A percentile compares a stretch with the other conserved stretches of the same genome.
phyloP scores from a whole-genome alignment of 2,113 vertebrate species.

The Austrofundulus limnaeus region DNA sequence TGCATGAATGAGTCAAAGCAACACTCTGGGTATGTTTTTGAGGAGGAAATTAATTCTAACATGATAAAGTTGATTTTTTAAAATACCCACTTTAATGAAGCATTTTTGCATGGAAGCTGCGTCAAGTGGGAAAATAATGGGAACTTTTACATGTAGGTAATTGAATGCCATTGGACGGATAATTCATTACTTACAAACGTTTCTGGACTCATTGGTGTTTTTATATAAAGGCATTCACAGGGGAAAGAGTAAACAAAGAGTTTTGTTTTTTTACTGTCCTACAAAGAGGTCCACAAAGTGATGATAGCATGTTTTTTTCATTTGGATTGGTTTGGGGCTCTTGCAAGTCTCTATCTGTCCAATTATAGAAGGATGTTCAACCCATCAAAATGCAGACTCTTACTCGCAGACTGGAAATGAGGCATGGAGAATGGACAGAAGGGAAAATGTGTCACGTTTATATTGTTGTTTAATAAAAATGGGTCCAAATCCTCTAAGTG shows the following conservation, averaged over 20 bases:
- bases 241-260: background rate
- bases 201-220: background rate
- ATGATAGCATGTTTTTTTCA: background rate
- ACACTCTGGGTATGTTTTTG: too few species aligned
- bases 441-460: constrained; percentile 4
- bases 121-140: background rate
- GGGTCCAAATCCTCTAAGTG: constrained; percentile 20
- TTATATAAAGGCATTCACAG: background rate
- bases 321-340: background rate
- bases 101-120: constrained; percentile 1
- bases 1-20: too few species aligned
- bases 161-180: background rate
- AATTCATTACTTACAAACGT: background rate
- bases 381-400: background rate
- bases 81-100: too few species aligned
- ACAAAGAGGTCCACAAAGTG: background rate
- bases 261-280: constrained; percentile 9
- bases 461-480: constrained; percentile 29
- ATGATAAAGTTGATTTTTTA: too few species aligned
- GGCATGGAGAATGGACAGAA: background rate
- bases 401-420: constrained; percentile 6
- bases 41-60: too few species aligned
- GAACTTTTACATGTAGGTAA: background rate
- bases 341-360: constrained; percentile 16
- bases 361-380: constrained; percentile 25